phyloP scores from a whole-genome alignment of 2,113 vertebrate species.

The Nyctibius bracteatus region DNA sequence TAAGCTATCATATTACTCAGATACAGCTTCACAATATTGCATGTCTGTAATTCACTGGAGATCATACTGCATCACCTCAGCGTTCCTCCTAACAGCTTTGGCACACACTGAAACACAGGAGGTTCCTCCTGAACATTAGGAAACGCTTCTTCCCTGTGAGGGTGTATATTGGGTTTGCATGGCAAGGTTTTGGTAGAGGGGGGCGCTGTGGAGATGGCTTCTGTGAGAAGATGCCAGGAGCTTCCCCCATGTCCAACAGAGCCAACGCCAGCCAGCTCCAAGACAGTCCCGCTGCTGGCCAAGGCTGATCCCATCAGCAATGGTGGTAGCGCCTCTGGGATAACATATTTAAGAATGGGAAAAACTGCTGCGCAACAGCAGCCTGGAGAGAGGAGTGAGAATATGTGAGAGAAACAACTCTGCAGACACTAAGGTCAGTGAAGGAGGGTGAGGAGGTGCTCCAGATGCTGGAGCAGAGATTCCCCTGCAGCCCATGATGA shows the following conservation, averaged over 20 bases:
- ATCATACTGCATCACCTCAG: not conserved
- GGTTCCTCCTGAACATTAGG: not conserved
- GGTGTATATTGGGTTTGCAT: not conserved
- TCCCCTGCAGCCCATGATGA: not conserved
- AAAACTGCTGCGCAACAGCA: not conserved
- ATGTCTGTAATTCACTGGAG: not conserved
- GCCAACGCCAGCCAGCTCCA: not conserved
- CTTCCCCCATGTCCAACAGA: accelerated
- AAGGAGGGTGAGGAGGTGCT: not conserved
- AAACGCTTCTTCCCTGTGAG: not conserved
- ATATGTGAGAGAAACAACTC: not conserved
- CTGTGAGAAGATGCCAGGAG: not conserved
- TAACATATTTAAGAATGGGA: too few species aligned
- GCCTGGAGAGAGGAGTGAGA: not conserved
- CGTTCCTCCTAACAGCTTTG: not conserved
- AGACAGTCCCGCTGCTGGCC: accelerated
- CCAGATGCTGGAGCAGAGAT: not conserved
- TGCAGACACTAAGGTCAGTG: too few species aligned
- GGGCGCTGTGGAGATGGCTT: not conserved
- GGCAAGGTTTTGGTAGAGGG: not conserved
- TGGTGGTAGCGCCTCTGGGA: accelerated
- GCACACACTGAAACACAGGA: not conserved
- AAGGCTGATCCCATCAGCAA: not conserved
- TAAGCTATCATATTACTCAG: not conserved
- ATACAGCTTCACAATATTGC: not conserved